A percentile compares a stretch with the other conserved stretches of the same genome.
These are phyloP conservation scores for Fragum whitleyi DNA, from an alignment of 2,888 invertebrate species.

Conservation along the genomic window DNA sequence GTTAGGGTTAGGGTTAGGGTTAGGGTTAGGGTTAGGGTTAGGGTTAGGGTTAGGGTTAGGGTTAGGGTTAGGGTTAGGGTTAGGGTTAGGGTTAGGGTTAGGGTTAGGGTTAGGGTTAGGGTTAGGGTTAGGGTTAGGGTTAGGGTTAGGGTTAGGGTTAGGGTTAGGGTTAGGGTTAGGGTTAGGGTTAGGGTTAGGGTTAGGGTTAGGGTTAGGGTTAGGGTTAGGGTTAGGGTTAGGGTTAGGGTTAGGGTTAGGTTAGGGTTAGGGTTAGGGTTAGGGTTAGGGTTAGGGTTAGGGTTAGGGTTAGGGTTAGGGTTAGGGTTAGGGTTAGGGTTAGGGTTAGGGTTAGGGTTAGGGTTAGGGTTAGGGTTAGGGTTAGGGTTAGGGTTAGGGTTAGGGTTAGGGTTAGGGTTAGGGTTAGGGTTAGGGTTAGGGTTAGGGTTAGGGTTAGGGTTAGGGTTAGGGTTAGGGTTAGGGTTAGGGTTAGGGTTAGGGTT, in stretches of 20 bases:
- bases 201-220: constrained; percentile 72
- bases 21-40: constrained; percentile 56
- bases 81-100: constrained; percentile 62
- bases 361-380: constrained; percentile 35
- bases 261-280: constrained; percentile 64
- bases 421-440: constrained; percentile 66
- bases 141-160: constrained; percentile 44
- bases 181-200: too few species aligned
- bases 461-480: constrained; percentile 57
- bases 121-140: constrained; percentile 58
- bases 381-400: constrained; percentile 60
- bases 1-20: constrained; percentile 49
- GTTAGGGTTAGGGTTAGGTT: constrained; percentile 68
- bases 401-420: constrained; percentile 61
- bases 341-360: constrained; percentile 19
- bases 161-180: constrained; percentile 61
- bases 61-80: constrained; percentile 64
- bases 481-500: constrained; percentile 57
- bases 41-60: constrained; percentile 61
- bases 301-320: constrained; percentile 54
- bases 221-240: constrained; percentile 72
- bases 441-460: constrained; percentile 63
- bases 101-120: constrained; percentile 52
- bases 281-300: constrained; percentile 60
- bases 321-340: constrained; percentile 52